These are phyloP conservation scores for Seriola aureovittata DNA, from an alignment of 2,113 vertebrate species.

Conservation along the genomic window DNA sequence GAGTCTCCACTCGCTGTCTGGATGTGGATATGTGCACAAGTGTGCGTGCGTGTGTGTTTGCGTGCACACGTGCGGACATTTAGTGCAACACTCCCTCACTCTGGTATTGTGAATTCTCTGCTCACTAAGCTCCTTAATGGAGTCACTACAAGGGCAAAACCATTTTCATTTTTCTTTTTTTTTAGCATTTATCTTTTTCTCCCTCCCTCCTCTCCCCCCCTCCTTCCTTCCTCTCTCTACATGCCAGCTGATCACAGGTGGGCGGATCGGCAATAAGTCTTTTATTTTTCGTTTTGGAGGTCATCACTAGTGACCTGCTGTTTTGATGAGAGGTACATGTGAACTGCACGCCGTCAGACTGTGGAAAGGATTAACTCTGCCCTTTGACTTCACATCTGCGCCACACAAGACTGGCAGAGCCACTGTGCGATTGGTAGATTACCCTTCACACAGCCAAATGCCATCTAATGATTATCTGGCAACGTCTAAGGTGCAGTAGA, in stretches of 20 bases:
- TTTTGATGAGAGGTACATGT: conserved; percentile 69
- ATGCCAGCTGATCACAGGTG: conserved; percentile 59
- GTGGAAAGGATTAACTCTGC: conserved; percentile 70
- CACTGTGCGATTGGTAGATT: conserved; percentile 67
- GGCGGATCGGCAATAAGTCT: conserved; percentile 33
- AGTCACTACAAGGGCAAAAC: conserved; percentile 74
- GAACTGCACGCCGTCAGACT: conserved; percentile 24
- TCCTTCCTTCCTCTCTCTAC: not conserved
- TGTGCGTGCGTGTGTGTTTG: not conserved
- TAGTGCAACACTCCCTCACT: conserved; percentile 30
- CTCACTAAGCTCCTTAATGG: conserved; percentile 77
- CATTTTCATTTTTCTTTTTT: conserved; percentile 45
- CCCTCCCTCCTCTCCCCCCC: not conserved
- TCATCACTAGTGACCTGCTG: conserved; percentile 10
- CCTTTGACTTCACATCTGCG: conserved; percentile 74
- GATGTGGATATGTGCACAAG: not conserved
- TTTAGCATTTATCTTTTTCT: conserved; percentile 1
- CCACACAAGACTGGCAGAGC: conserved; percentile 57
- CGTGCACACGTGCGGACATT: conserved; percentile 18
- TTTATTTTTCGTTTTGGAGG: conserved; percentile 60
- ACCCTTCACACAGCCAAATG: conserved; percentile 61
- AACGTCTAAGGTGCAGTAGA: conserved; percentile 34
- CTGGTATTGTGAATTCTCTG: conserved; percentile 68
- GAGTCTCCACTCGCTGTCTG: conserved; percentile 1
- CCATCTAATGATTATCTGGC: conserved; percentile 67